phyloP scores from a whole-genome alignment of 2,888 invertebrate species.

The Lithophane semibrunnea region DNA sequence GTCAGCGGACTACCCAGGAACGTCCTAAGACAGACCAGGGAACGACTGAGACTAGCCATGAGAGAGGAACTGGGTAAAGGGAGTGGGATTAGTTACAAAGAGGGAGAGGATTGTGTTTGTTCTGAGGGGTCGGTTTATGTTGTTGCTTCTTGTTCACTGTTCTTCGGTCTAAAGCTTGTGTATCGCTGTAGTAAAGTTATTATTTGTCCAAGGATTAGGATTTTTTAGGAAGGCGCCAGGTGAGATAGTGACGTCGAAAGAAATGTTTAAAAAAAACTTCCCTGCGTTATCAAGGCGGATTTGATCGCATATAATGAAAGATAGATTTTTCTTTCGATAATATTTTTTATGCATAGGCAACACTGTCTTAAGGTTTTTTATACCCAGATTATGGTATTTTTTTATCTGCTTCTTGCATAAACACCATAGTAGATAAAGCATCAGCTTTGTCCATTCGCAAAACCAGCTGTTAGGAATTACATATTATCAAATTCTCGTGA shows the following conservation, averaged over 20 bases:
- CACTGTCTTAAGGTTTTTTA: background rate
- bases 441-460: background rate
- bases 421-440: background rate
- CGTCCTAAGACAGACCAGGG: conserved; percentile 31
- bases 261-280: background rate
- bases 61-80: conserved; percentile 42
- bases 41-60: conserved; percentile 10
- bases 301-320: background rate
- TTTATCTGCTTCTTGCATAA: background rate
- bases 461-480: background rate
- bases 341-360: background rate
- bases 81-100: conserved; percentile 15
- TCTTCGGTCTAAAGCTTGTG: conserved; percentile 6
- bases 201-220: background rate
- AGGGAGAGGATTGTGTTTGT: conserved; percentile 30
- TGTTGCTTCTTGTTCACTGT: conserved; percentile 8
- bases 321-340: background rate
- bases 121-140: conserved; percentile 20
- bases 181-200: conserved; percentile 10
- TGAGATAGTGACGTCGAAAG: too few species aligned
- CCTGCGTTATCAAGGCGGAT: background rate
- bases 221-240: background rate
- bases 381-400: background rate
- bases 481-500: background rate
- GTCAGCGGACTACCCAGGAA: conserved; percentile 33